phyloP scores from a whole-genome alignment of 2,113 vertebrate species.

The Dunckerocampus dactyliophorus region DNA sequence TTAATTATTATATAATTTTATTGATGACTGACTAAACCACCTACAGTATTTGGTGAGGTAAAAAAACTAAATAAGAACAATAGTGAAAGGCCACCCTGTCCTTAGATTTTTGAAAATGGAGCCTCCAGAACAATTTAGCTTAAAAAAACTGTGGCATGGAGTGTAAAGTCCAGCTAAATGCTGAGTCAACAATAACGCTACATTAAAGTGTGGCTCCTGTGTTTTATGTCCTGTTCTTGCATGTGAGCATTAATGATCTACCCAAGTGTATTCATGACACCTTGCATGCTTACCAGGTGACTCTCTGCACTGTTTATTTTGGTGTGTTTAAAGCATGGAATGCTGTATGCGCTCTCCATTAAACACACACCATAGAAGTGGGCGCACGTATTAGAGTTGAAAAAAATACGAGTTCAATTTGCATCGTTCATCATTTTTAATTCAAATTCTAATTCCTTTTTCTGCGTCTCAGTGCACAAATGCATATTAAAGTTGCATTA shows the following conservation, averaged over 20 bases:
- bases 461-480: too few relatives aligned
- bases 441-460: neutral
- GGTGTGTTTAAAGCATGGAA: constrained; percentile 22
- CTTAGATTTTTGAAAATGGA: too few relatives aligned
- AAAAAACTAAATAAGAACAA: too few relatives aligned
- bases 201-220: neutral
- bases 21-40: too few relatives aligned
- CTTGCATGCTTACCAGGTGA: constrained; percentile 15
- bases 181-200: neutral
- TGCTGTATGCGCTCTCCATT: neutral
- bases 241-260: constrained; percentile 34
- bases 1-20: too few relatives aligned
- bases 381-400: too few relatives aligned
- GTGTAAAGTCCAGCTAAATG: neutral
- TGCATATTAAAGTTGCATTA: too few relatives aligned
- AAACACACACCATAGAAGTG: too few relatives aligned
- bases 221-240: neutral
- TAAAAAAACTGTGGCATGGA: neutral
- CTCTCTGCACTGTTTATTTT: constrained; percentile 15
- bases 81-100: too few relatives aligned
- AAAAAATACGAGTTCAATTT: too few relatives aligned
- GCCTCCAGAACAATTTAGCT: neutral
- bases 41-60: too few relatives aligned
- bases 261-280: constrained; percentile 1
- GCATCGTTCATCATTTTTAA: too few relatives aligned